These are phyloP conservation scores for Coregonus ussuriensis DNA, from an alignment of 2,797 vertebrate species.

Conservation along the genomic window DNA sequence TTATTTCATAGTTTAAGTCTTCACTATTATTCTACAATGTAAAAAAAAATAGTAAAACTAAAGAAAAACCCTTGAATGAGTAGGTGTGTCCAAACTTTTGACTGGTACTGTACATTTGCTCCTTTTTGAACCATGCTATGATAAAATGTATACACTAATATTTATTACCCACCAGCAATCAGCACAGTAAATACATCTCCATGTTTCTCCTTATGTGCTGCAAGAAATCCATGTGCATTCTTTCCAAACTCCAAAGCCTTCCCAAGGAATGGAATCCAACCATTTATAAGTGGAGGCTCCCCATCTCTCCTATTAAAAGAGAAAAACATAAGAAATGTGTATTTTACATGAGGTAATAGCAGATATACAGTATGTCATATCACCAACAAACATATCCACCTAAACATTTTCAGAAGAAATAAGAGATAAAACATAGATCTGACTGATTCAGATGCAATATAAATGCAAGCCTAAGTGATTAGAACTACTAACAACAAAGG, in stretches of 20 bases:
- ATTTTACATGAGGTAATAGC: background rate
- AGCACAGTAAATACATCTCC: constrained; percentile 88
- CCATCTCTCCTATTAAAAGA: constrained; percentile 70
- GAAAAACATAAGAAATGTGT: background rate
- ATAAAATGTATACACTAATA: background rate
- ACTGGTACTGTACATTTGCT: background rate
- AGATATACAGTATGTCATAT: background rate
- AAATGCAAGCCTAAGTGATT: too few relatives aligned
- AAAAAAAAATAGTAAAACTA: too few relatives aligned
- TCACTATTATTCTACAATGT: too few relatives aligned
- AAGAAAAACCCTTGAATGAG: too few relatives aligned
- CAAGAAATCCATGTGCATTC: constrained; percentile 79
- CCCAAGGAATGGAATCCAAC: constrained; percentile 90
- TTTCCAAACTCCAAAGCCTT: constrained; percentile 79
- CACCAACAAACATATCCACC: background rate
- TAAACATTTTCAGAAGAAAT: background rate
- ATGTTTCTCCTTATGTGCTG: constrained; percentile 75
- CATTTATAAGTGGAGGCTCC: constrained; percentile 86
- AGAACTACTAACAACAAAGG: too few relatives aligned
- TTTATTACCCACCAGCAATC: constrained; percentile 79
- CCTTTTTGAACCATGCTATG: background rate
- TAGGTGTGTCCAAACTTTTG: too few relatives aligned
- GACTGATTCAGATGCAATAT: too few relatives aligned
- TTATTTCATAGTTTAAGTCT: too few relatives aligned
- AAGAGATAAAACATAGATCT: background rate